phyloP scores from a whole-genome alignment of 2,113 vertebrate genomes.

The Castor canadensis region DNA sequence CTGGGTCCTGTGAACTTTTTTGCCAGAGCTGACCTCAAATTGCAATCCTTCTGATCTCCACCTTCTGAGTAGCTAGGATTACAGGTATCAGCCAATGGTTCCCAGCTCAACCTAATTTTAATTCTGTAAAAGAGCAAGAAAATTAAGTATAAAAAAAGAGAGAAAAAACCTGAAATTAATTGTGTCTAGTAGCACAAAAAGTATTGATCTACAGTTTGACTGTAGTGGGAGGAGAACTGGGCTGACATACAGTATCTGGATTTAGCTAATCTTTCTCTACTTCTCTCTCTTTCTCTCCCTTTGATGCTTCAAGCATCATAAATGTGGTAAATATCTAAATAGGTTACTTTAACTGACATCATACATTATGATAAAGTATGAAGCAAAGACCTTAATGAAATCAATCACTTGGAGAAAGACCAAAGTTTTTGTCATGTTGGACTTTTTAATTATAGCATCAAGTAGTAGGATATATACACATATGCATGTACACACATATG shows the following conservation, averaged over 20 bases:
- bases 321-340: neutral
- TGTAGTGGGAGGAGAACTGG: neutral
- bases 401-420: neutral
- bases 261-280: neutral
- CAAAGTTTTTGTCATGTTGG: neutral
- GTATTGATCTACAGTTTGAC: neutral
- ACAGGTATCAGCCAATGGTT: too few relatives aligned
- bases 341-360: neutral
- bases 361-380: neutral
- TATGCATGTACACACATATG: too few relatives aligned
- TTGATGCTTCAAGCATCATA: neutral
- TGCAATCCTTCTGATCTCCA: too few relatives aligned
- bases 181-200: neutral
- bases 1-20: too few relatives aligned
- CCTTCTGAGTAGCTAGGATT: too few relatives aligned
- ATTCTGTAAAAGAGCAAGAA: neutral
- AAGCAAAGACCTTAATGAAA: constrained; percentile 3
- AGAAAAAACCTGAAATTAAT: neutral
- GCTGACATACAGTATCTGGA: neutral
- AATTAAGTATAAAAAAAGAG: neutral
- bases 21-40: too few relatives aligned
- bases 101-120: too few relatives aligned
- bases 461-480: neutral
- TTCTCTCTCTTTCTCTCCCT: neutral
- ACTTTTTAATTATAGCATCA: neutral